phyloP scores from a whole-genome alignment of 2,888 invertebrate species.

The Deroplatys truncata region DNA sequence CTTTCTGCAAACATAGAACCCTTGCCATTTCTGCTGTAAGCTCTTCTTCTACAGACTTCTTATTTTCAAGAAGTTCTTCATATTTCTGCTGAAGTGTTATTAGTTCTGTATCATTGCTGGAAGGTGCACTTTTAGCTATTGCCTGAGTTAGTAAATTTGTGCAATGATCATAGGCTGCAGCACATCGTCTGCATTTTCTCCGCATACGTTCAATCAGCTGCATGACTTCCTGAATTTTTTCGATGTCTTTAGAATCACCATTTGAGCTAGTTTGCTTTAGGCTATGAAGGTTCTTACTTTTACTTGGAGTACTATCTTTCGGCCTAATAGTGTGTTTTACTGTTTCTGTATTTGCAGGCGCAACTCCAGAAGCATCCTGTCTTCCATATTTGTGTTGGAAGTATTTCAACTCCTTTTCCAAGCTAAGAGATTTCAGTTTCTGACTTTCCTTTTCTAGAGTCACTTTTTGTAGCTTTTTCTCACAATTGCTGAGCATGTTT shows the following conservation, averaged over 20 bases:
- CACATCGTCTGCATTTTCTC: too few species aligned
- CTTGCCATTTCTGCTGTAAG: background rate
- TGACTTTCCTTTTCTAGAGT: background rate
- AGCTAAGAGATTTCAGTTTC: background rate
- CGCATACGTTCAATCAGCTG: too few species aligned
- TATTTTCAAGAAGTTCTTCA: background rate
- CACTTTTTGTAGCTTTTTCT: background rate
- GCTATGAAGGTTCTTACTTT: background rate
- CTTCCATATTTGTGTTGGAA: background rate
- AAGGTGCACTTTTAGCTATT: background rate
- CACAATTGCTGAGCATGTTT: background rate
- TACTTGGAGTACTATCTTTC: background rate
- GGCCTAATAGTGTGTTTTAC: background rate
- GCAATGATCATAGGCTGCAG: background rate
- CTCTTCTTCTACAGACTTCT: background rate
- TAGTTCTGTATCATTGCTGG: background rate
- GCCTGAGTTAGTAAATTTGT: background rate
- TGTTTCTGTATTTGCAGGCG: background rate
- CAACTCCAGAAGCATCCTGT: background rate
- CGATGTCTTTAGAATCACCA: too few species aligned
- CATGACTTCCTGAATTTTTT: too few species aligned
- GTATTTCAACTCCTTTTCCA: background rate
- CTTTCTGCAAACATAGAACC: background rate
- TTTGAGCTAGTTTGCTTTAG: too few species aligned
- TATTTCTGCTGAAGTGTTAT: background rate